phyloP scores from a whole-genome alignment of 2,113 vertebrate genomes.

The Gobius niger region DNA sequence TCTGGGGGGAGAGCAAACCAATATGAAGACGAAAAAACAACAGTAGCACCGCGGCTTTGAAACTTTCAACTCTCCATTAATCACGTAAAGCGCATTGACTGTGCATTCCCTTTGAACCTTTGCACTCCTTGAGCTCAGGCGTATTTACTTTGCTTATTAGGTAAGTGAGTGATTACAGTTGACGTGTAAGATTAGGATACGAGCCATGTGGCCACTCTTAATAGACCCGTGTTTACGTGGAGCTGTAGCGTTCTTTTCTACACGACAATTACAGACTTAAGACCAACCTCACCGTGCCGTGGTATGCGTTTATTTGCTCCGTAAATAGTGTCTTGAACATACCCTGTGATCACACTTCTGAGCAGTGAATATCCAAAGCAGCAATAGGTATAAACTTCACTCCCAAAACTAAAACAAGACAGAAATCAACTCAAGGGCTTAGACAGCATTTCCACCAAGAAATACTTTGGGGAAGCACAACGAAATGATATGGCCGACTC shows the following conservation, averaged over 20 bases:
- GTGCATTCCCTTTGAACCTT: constrained; percentile 53
- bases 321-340: constrained; percentile 21
- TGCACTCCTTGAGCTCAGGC: constrained; percentile 49
- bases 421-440: constrained; percentile 33
- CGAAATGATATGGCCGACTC: constrained; percentile 12
- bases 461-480: constrained; percentile 24
- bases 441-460: constrained; percentile 24
- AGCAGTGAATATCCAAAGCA: constrained; percentile 30
- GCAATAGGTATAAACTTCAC: constrained; percentile 14
- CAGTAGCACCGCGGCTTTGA: constrained; percentile 60
- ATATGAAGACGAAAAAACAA: constrained; percentile 54
- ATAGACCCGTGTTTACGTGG: constrained; percentile 19
- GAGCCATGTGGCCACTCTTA: constrained; percentile 24
- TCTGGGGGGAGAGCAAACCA: constrained; percentile 64
- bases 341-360: not conserved
- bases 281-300: not conserved
- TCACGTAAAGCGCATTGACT: constrained; percentile 48
- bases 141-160: constrained; percentile 49
- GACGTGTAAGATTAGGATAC: constrained; percentile 43
- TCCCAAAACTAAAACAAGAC: not conserved
- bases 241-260: constrained; percentile 13
- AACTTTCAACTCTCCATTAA: constrained; percentile 63
- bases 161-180: constrained; percentile 48
- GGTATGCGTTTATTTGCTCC: not conserved
- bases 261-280: constrained; percentile 13